Evolutionary conservation across 2,797 vertebrate genomes (phyloP).

Genomic region (Sylvilagus floridanus): DNA sequence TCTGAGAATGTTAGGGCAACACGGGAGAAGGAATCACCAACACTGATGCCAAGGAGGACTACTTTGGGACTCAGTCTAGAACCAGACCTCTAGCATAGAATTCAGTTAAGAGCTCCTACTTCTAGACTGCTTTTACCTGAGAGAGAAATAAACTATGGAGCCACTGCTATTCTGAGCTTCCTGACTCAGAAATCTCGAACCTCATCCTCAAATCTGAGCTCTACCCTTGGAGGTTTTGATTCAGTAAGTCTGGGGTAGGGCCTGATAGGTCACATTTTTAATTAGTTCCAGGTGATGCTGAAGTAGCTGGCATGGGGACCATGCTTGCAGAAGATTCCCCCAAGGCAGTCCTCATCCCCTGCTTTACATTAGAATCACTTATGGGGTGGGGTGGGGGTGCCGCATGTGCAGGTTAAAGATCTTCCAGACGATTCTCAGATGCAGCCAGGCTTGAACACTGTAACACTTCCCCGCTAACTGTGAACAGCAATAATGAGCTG

Average conservation of each 20-base stretch:
- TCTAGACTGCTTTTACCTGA: not conserved
- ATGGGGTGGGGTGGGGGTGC: not conserved
- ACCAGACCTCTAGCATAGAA: no score
- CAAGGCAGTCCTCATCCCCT: not conserved
- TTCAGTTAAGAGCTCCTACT: not conserved
- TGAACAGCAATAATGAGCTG: not conserved
- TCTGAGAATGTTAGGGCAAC: not conserved
- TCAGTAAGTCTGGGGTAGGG: not conserved
- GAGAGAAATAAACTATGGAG: not conserved
- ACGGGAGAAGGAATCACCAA: not conserved
- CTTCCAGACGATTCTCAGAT: not conserved
- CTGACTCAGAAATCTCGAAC: not conserved
- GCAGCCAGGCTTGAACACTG: not conserved
- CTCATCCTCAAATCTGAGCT: not conserved
- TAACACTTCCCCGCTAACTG: not conserved
- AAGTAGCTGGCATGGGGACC: not conserved
- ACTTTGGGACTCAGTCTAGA: not conserved
- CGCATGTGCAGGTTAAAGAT: not conserved
- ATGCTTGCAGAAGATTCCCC: not conserved
- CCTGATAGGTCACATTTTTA: not conserved
- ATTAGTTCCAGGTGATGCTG: not conserved
- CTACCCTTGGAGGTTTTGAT: not conserved
- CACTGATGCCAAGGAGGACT: not conserved
- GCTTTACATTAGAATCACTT: slow-evolving; percentile 10
- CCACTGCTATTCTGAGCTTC: not conserved